Percentiles rank a stretch among this genome's conserved stretches.
Evolutionary conservation across 1,140 invertebrate species (phyloP).

Genomic region (Drosophila fuyamai): DNA sequence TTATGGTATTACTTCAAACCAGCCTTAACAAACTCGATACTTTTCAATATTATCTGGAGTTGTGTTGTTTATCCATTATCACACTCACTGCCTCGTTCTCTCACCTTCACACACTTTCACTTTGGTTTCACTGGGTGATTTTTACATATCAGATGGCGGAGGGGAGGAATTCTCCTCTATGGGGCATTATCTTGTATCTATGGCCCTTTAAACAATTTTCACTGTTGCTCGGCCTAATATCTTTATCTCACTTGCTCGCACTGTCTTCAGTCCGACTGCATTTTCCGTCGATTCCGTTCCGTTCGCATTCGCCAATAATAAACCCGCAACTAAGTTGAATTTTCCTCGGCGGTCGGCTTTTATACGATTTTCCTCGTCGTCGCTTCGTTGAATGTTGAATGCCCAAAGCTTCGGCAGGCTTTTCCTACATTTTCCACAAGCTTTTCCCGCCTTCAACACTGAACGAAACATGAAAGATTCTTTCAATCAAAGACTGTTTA

Average conservation of each 20-base stretch:
- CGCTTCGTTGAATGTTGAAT: constrained; percentile 68
- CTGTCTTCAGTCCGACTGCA: constrained; percentile 16
- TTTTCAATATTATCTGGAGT: constrained; percentile 13
- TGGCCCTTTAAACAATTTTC: constrained; percentile 33
- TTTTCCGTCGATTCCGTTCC: constrained; percentile 16
- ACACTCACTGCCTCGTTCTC: constrained; percentile 2
- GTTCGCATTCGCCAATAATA: constrained; percentile 56
- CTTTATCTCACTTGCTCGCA: constrained; percentile 41
- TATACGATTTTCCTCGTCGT: constrained; percentile 66
- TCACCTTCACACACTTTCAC: constrained; percentile 41
- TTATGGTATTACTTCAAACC: not conserved
- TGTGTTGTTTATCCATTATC: constrained; percentile 12
- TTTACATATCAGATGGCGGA: constrained; percentile 24
- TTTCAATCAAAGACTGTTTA: constrained; percentile 66
- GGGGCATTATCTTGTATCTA: constrained; percentile 43
- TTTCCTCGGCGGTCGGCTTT: constrained; percentile 60
- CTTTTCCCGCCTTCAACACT: constrained; percentile 53
- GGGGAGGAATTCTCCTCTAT: constrained; percentile 7
- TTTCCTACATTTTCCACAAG: constrained; percentile 55
- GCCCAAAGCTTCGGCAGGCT: constrained; percentile 45
- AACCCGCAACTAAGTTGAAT: constrained; percentile 72
- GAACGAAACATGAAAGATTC: constrained; percentile 42
- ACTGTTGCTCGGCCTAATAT: constrained; percentile 39
- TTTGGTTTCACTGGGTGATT: constrained; percentile 31
- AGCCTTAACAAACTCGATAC: not conserved